Percentiles rank a stretch among this genome's conserved stretches.
These are phyloP conservation scores for Chrysolina oricalcia DNA, from an alignment of 2,888 invertebrate species.

Conservation along the genomic window DNA sequence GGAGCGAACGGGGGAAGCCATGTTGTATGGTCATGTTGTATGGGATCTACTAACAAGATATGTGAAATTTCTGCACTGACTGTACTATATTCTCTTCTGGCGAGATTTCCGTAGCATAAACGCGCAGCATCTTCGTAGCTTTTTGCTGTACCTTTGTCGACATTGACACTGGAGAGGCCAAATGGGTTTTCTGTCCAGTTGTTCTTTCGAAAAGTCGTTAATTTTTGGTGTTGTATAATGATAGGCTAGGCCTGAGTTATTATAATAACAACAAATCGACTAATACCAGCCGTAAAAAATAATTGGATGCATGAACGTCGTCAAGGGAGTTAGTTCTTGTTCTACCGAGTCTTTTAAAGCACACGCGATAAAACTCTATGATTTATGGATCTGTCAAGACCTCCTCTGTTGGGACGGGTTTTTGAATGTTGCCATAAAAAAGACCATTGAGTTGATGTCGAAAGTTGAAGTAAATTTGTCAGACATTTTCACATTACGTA, in stretches of 20 bases:
- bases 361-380: neutral
- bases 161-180: neutral
- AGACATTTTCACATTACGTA: too few species aligned
- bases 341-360: neutral
- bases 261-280: constrained; percentile 20
- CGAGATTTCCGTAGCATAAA: too few species aligned
- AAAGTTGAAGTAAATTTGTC: too few species aligned
- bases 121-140: too few species aligned
- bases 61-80: too few species aligned
- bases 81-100: too few species aligned
- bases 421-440: constrained; percentile 1
- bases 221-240: neutral
- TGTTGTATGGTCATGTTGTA: too few species aligned
- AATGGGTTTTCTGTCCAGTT: neutral
- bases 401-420: neutral
- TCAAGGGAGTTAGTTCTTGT: neutral
- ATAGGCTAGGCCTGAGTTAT: constrained; percentile 18
- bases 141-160: neutral
- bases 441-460: too few species aligned
- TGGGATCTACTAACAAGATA: too few species aligned
- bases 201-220: neutral
- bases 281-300: constrained; percentile 34
- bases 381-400: neutral
- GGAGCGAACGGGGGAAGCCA: too few species aligned
- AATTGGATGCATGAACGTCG: constrained; percentile 30